Percentiles rank a stretch among this genome's conserved stretches.
These are phyloP conservation scores for Aradophagus sp. DNA, from an alignment of 1,140 invertebrate species.

Conservation along the genomic window DNA sequence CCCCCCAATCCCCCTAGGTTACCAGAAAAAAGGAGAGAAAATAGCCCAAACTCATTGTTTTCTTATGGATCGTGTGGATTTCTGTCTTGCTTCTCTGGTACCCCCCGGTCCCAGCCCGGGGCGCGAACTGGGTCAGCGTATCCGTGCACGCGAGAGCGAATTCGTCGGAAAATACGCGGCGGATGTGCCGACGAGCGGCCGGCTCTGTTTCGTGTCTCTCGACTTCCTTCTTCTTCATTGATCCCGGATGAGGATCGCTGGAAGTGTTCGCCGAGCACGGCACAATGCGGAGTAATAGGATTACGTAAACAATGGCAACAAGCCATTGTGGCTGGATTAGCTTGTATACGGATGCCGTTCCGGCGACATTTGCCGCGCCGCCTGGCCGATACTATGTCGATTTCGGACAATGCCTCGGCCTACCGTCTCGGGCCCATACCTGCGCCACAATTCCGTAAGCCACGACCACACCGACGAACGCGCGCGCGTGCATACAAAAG, in stretches of 20 bases:
- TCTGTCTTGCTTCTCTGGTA: slow-evolving; percentile 1
- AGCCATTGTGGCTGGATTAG: slow-evolving; percentile 69
- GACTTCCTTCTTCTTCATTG: slow-evolving; percentile 60
- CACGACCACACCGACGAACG: slow-evolving; percentile 9
- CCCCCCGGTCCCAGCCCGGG: slow-evolving; percentile 11
- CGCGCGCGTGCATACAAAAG: slow-evolving; percentile 46
- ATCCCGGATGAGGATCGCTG: slow-evolving; percentile 59
- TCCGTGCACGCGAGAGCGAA: slow-evolving; percentile 50
- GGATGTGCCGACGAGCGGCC: slow-evolving; percentile 38
- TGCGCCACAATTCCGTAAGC: too few species aligned
- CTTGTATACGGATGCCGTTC: slow-evolving; percentile 55
- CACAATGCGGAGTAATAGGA: slow-evolving; percentile 74
- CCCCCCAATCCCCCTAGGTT: too few species aligned
- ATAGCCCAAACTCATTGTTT: too few species aligned
- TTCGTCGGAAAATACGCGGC: slow-evolving; percentile 51
- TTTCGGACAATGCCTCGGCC: slow-evolving; percentile 63
- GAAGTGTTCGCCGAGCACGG: slow-evolving; percentile 57
- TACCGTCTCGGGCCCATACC: slow-evolving; percentile 31
- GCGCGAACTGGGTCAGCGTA: slow-evolving; percentile 36
- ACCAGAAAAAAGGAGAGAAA: too few species aligned
- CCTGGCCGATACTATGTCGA: slow-evolving; percentile 66
- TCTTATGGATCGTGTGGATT: too few species aligned
- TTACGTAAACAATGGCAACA: slow-evolving; percentile 75
- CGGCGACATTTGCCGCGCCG: slow-evolving; percentile 66
- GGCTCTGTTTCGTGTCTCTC: slow-evolving; percentile 47